These are phyloP conservation scores for Thera britannica DNA, from an alignment of 2,888 invertebrate genomes.

Conservation along the genomic window DNA sequence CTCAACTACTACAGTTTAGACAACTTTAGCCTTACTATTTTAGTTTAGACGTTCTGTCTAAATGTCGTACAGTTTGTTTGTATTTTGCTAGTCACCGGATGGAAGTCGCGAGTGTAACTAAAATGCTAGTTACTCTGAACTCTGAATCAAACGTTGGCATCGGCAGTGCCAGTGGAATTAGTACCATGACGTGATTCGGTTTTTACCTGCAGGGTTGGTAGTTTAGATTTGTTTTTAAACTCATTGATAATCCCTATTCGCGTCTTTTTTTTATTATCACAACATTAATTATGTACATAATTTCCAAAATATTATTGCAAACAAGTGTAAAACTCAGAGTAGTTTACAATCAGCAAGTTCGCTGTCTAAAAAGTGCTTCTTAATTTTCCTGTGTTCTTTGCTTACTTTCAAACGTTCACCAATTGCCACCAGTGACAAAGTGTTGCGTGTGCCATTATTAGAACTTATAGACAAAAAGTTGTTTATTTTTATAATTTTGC, in stretches of 20 bases:
- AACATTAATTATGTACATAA: too few relatives aligned
- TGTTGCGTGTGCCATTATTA: too few relatives aligned
- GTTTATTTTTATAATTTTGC: too few relatives aligned
- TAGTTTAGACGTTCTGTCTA: conserved; percentile 9
- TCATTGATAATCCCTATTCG: background rate
- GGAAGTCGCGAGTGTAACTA: conserved; percentile 68
- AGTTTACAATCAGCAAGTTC: too few relatives aligned
- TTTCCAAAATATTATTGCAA: too few relatives aligned
- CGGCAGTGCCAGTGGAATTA: conserved; percentile 60
- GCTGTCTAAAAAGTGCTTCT: too few relatives aligned
- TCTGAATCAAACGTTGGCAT: conserved; percentile 74
- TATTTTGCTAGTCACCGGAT: conserved; percentile 46
- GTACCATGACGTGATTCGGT: conserved; percentile 61
- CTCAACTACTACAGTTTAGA: background rate
- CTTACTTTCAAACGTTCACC: too few relatives aligned
- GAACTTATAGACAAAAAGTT: too few relatives aligned
- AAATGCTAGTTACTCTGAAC: conserved; percentile 64
- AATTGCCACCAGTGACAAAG: too few relatives aligned
- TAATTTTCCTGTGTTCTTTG: too few relatives aligned
- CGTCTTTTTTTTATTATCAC: too few relatives aligned
- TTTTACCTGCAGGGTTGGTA: conserved; percentile 51
- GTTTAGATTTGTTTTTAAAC: background rate
- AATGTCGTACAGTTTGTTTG: conserved; percentile 29
- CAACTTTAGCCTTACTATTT: background rate
- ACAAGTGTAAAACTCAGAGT: too few relatives aligned